Base-by-base conservation (phyloP, 2,888 invertebrate genomes). In the Plebejus anna region DNA sequence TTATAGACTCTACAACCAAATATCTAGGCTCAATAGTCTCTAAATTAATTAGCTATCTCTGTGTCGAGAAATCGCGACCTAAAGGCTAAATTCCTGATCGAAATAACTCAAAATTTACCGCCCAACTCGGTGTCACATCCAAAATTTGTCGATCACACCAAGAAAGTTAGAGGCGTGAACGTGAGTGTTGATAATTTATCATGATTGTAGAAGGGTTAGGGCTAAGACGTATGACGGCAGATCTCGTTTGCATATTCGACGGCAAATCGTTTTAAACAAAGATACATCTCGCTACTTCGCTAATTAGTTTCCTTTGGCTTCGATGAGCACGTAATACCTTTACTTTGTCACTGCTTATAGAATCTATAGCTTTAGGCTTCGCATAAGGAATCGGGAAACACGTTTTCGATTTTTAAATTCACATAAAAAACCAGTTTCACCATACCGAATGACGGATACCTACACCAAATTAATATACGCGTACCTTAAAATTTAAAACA, bases 131-230 rank as follows among this genome's bases (percentile, higher is more conserved):
- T 13, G 73, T 83, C 88, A 73, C 79, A 84, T 91, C 90, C 86
- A 85, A 75, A 4, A 76, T 84, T 82, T 77, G 36, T 32, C 59
- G 22, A 70, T 82, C 79, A 47, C 66, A 77, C 47, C 7, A 76
- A 47, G 70, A 84, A 85, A 84, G 85, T 87, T 85, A 85, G 85
- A 82, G 82, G 81, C 82, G 86, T 81, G 85, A 86, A 87, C 90
- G 90, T 90, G 90, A 91, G 91, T 90, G 91, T 88, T 87, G 91
- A 92, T 94, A 92, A 93, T 93, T 94, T 89, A 92, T 93, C 92
- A 92, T 92, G 91, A 93, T 92, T 92, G 89, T 85, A 86, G 86
- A 86, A 90, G 89, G 91, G 92, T 91, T 93, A 91, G 90, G 89
- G 90, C 88, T 86, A 38, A 36, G 70, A 61, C 55, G 66, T 75